Evolutionary conservation across 2,113 vertebrate species (phyloP), one percentile per base, ranked within the genome.

Genomic region (Poeciliopsis prolifica): DNA sequence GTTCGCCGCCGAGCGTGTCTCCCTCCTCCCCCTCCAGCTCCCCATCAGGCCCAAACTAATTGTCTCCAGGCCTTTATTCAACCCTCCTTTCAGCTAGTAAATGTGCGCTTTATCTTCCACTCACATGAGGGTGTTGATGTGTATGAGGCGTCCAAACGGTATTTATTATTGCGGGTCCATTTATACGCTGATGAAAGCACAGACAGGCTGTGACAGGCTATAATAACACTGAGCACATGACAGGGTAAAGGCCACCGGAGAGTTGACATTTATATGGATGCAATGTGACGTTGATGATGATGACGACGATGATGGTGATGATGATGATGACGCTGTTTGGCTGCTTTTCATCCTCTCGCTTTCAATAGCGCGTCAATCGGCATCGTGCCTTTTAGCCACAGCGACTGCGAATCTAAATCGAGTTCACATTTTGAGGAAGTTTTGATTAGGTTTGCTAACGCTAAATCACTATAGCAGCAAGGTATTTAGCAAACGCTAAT

Each of bases 61-160:
- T 79, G 80, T 82, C 83, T 88, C 78, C 85, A 82, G 83, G 74
- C 82, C 42, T 82, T 87, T 76, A 61, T 88, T 78, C 51, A 69
- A 75, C 68, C 68, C 68, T 64, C 68, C 67, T 54, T 66, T 62
- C 24, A 62, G 63, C 40, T 65, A 72, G 14, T 17, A 83, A 74
- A 81, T 61, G 63, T 74, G 60, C 63, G 71, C 15, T 82, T 78
- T 81, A 80, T 86, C 70, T 69, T 70, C 24, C 35, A 67, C 51
- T 71, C 66, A 26, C 22, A 19, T 24, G 22, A 71, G 62, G 31
- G 63, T 83, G 62, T 71, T 61, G 35, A 78, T 72, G 37, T 61
- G 71, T 29, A 70, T 35, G 51, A 40, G 71, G 33, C 42, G n/a
- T 71, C n/a, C 30, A 42, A 68, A 75, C n/a, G 2, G n/a, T 22